Evolutionary conservation across 2,113 vertebrate genomes (phyloP).

Genomic region (Vulpes vulpes): DNA sequence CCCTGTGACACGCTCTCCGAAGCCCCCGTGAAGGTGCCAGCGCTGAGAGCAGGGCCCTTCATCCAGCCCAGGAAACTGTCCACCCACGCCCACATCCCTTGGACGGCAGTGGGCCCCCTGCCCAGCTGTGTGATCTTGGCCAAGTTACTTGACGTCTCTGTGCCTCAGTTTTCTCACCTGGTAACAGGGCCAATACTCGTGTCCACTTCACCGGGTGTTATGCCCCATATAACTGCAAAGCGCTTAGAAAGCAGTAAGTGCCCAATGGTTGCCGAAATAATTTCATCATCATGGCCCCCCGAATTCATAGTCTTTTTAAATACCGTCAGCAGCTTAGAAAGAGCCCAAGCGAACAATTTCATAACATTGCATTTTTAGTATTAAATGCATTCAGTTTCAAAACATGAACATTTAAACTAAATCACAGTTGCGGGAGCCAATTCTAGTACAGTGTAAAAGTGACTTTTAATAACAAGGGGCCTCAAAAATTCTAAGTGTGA

Average conservation of each 20-base stretch:
- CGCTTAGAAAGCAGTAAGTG: not conserved
- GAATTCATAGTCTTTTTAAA: not conserved
- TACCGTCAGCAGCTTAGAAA: not conserved
- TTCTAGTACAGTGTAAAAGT: not conserved
- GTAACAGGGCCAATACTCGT: not conserved
- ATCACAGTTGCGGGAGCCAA: not conserved
- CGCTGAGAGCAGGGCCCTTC: not conserved
- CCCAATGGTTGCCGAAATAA: not conserved
- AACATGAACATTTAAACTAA: not conserved
- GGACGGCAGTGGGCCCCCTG: rapidly evolving
- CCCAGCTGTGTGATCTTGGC: not conserved
- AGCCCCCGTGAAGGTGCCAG: not conserved
- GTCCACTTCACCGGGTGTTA: rapidly evolving
- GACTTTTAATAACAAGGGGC: not conserved
- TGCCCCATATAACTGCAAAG: not conserved
- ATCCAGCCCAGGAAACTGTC: rapidly evolving
- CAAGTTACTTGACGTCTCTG: not conserved
- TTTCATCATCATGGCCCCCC: not conserved
- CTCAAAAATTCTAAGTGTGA: not conserved
- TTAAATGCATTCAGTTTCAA: not conserved
- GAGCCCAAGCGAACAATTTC: not conserved
- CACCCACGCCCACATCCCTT: not conserved
- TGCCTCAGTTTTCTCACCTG: not conserved
- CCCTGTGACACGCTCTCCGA: not conserved
- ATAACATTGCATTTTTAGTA: not conserved